Evolutionary conservation across 2,888 invertebrate species (phyloP).

Genomic region (Athalia rosae): DNA sequence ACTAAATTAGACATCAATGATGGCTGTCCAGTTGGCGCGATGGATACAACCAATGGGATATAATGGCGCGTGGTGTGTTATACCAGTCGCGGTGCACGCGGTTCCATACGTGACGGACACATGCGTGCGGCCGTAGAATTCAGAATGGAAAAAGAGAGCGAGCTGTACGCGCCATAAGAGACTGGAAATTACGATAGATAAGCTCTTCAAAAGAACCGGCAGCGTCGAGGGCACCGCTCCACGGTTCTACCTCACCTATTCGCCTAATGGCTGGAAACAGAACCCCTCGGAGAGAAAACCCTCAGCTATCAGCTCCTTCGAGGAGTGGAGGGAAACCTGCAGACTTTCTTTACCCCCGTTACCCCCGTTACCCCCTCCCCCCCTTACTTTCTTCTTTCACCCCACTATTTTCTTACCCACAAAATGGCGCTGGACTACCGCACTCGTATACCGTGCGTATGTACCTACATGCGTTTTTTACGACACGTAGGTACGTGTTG

Average conservation of each 20-base stretch:
- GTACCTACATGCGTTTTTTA: too few species aligned
- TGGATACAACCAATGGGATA: slow-evolving; percentile 41
- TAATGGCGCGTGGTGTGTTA: not conserved
- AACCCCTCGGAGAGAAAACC: slow-evolving; percentile 53
- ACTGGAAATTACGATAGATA: slow-evolving; percentile 60
- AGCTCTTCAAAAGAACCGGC: slow-evolving; percentile 66
- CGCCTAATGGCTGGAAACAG: slow-evolving; percentile 62
- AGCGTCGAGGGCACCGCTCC: too few species aligned
- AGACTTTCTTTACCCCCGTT: slow-evolving; percentile 17
- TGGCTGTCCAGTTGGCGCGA: slow-evolving; percentile 23
- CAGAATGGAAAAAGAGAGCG: slow-evolving; percentile 7
- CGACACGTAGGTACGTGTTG: too few species aligned
- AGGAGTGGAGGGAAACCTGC: slow-evolving; percentile 51
- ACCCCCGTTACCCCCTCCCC: not conserved
- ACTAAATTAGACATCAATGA: slow-evolving; percentile 41
- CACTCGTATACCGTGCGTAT: too few species aligned
- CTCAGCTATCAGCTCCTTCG: not conserved
- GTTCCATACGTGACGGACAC: slow-evolving; percentile 4
- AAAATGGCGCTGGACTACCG: too few species aligned
- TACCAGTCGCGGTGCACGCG: too few species aligned
- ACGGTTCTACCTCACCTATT: slow-evolving; percentile 52
- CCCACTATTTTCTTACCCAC: too few species aligned
- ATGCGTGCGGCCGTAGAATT: not conserved
- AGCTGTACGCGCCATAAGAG: slow-evolving; percentile 35
- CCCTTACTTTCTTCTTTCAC: not conserved